Evolutionary conservation across 2,888 invertebrate genomes (phyloP).

Genomic region (Chydorus sphaericus): DNA sequence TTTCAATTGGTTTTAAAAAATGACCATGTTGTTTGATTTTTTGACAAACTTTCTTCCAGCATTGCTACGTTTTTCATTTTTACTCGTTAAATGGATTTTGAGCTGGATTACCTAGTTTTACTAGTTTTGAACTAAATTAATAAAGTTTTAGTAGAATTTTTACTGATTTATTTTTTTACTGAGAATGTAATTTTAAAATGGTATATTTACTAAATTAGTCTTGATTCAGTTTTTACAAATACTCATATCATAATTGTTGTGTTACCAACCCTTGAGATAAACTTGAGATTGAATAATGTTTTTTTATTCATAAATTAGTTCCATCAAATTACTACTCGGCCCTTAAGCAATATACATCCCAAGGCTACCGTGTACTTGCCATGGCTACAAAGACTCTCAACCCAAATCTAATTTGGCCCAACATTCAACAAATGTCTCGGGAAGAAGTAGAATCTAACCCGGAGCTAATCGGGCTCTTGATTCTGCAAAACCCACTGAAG

Average conservation of each 20-base stretch:
- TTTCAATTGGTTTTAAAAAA: no score
- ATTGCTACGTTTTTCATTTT: no score
- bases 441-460: not conserved
- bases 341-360: not conserved
- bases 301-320: not conserved
- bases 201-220: no score
- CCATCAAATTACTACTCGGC: not conserved
- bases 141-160: no score
- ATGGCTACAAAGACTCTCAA: not conserved
- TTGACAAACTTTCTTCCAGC: no score
- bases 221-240: no score
- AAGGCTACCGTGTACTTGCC: not conserved
- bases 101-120: no score
- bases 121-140: no score
- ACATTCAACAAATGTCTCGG: not conserved
- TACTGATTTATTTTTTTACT: not conserved
- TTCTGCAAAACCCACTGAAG: not conserved
- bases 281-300: not conserved
- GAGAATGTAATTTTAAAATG: no score
- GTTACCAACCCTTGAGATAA: not conserved
- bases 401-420: not conserved
- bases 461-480: not conserved
- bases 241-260: no score
- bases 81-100: no score
- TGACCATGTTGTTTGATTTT: no score